Conservation (phyloP, 2,797 vertebrate genomes). For the Mormyrops boulengeri region DNA sequence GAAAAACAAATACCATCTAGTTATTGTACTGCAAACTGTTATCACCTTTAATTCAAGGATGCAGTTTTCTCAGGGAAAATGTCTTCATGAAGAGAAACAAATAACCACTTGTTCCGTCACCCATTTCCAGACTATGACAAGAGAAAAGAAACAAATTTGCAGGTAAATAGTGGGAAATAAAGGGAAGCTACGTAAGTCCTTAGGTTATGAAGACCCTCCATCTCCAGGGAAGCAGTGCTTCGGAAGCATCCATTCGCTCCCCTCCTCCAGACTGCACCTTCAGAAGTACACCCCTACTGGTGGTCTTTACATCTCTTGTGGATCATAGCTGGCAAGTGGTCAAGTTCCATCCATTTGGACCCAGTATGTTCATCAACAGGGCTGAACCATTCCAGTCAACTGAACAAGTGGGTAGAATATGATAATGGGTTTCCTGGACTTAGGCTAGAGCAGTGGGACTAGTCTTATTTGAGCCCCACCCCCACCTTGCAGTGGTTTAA, state of each 20-base stretch:
- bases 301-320: background rate
- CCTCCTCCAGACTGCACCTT: background rate
- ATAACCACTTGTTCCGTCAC: background rate
- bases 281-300: background rate
- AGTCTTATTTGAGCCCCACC: background rate
- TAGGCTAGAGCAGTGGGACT: background rate
- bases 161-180: background rate
- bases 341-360: background rate
- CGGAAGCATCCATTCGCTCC: too few species aligned
- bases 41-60: background rate
- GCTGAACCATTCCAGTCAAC: background rate
- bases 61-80: background rate
- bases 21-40: background rate
- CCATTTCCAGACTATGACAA: background rate
- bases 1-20: background rate
- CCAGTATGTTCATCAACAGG: background rate
- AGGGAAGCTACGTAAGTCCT: background rate
- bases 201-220: background rate
- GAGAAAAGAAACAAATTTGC: background rate
- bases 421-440: background rate
- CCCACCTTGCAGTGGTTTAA: background rate
- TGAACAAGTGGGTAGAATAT: background rate
- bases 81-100: background rate
- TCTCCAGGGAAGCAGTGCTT: background rate
- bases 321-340: background rate